Conservation (phyloP, 2,113 vertebrate species). For the Gymnocephalus cernua region DNA sequence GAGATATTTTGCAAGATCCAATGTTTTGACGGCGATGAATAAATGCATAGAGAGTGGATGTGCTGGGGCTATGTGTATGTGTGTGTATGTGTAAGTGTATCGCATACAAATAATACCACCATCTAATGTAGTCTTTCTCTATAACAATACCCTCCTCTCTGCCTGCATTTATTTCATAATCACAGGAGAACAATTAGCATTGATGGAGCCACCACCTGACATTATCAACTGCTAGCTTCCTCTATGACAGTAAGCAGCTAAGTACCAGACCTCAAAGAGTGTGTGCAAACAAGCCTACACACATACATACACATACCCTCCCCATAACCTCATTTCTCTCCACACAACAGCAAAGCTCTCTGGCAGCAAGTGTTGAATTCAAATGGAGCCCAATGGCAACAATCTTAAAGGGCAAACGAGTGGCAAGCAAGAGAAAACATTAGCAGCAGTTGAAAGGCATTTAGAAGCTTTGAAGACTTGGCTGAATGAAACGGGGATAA, state of each 20-base stretch:
- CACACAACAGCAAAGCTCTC: conserved; percentile 59
- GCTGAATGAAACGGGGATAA: conserved; percentile 65
- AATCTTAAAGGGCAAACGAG: conserved; percentile 61
- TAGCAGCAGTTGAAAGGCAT: conserved; percentile 60
- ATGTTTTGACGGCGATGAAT: conserved; percentile 23
- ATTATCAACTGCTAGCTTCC: conserved; percentile 30
- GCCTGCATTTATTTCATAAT: conserved; percentile 15
- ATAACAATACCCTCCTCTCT: not conserved
- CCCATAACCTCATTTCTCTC: conserved; percentile 49
- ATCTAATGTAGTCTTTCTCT: not conserved
- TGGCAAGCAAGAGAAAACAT: conserved; percentile 56
- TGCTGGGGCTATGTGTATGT: not conserved
- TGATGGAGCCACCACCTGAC: conserved; percentile 36
- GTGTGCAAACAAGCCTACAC: conserved; percentile 23
- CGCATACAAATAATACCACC: not conserved
- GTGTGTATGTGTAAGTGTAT: not conserved
- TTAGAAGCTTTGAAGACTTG: conserved; percentile 54
- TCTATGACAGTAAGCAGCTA: conserved; percentile 42
- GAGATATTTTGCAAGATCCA: conserved; percentile 7
- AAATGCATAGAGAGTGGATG: conserved; percentile 23
- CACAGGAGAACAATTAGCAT: conserved; percentile 38
- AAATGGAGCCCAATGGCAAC: conserved; percentile 55
- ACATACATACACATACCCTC: conserved; percentile 26
- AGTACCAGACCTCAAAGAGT: conserved; percentile 34
- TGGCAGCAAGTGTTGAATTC: conserved; percentile 57